Conservation (phyloP, 1,140 invertebrate genomes). For the Nixonia krombeini region DNA sequence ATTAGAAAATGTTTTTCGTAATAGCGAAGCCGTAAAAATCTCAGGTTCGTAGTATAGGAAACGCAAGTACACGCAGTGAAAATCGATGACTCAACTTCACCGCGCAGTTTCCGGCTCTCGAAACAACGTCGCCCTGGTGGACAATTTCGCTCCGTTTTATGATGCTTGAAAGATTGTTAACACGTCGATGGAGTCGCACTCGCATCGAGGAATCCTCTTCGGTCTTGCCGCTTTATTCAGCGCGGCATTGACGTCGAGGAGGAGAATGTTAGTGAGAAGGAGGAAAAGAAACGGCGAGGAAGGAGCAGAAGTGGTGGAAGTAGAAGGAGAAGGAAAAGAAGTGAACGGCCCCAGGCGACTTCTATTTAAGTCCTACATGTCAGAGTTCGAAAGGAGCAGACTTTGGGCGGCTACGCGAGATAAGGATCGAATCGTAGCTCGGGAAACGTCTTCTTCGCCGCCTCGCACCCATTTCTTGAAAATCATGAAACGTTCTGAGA, state of each 20-base stretch:
- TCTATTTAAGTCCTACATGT: conserved; percentile 27
- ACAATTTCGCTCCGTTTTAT: background rate
- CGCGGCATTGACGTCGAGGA: background rate
- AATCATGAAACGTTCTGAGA: conserved; percentile 36
- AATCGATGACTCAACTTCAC: no score
- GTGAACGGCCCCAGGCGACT: conserved; percentile 13
- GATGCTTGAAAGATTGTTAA: background rate
- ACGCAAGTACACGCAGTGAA: no score
- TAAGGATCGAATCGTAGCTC: conserved; percentile 6
- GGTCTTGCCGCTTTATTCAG: background rate
- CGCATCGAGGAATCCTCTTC: background rate
- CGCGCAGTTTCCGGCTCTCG: no score
- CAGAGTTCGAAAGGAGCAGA: conserved; percentile 24
- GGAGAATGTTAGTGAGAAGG: background rate
- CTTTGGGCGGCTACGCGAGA: conserved; percentile 18
- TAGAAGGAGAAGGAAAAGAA: conserved; percentile 8
- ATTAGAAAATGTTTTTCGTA: no score
- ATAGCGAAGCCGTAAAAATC: no score
- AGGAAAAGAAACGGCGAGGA: conserved; percentile 12
- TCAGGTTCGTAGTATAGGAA: no score
- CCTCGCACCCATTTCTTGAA: conserved; percentile 2
- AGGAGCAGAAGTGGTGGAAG: background rate
- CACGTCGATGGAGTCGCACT: background rate
- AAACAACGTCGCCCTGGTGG: background rate
- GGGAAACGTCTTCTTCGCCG: conserved; percentile 13